Evolutionary conservation across 2,113 vertebrate genomes (phyloP).

Genomic region (Barbus barbus): DNA sequence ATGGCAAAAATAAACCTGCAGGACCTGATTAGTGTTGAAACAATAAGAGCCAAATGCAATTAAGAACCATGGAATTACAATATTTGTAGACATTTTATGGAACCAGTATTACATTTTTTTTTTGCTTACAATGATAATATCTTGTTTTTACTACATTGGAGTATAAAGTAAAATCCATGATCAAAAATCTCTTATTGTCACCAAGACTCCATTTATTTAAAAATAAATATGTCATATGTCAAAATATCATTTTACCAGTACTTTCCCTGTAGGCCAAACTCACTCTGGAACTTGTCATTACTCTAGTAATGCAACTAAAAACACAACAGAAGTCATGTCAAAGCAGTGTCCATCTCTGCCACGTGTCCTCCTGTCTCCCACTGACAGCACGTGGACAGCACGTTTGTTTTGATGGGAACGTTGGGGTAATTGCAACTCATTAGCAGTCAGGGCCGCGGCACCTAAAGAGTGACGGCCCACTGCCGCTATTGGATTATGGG

Average conservation of each 20-base stretch:
- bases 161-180: background rate
- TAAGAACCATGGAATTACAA: background rate
- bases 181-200: background rate
- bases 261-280: background rate
- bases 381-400: background rate
- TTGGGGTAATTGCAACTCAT: background rate
- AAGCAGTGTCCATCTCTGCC: background rate
- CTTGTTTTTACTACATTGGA: background rate
- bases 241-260: background rate
- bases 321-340: background rate
- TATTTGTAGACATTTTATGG: background rate
- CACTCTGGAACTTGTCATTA: background rate
- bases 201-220: background rate
- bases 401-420: background rate
- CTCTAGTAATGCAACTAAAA: background rate
- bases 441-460: background rate
- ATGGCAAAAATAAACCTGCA: background rate
- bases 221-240: background rate
- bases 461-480: slow-evolving; percentile 78
- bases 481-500: slow-evolving; percentile 87
- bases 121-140: background rate
- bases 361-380: background rate
- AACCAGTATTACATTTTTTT: too few relatives aligned
- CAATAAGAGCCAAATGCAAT: background rate
- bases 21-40: background rate